A percentile compares a stretch with the other conserved stretches of the same genome.
Evolutionary conservation across 1,140 invertebrate species (phyloP).

Genomic region (Ctenoplectra terminalis): DNA sequence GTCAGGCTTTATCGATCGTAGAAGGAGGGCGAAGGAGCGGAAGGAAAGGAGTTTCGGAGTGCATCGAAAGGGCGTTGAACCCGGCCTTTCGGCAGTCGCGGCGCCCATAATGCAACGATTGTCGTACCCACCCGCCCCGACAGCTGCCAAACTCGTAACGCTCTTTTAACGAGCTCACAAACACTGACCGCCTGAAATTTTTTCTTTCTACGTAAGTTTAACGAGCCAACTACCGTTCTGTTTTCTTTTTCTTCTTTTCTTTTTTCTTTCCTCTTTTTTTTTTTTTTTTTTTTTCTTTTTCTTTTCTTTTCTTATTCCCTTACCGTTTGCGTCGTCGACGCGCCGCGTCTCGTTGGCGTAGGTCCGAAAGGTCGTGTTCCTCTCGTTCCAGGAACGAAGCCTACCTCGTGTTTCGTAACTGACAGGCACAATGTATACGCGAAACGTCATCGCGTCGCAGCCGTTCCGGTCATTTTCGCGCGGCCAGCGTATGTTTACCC

Average conservation of each 20-base stretch:
- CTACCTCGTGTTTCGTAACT: conserved; percentile 23
- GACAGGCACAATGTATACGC: conserved; percentile 13
- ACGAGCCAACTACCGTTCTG: background rate
- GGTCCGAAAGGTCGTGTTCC: conserved; percentile 47
- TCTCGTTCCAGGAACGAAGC: background rate
- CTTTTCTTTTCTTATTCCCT: background rate
- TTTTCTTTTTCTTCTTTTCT: background rate
- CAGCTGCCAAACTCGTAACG: conserved; percentile 47
- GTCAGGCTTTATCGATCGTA: conserved; percentile 83
- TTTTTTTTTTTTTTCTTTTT: background rate
- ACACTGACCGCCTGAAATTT: conserved; percentile 54
- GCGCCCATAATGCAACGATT: conserved; percentile 69
- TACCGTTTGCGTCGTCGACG: background rate
- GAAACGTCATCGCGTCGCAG: conserved; percentile 22
- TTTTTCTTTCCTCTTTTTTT: too few relatives aligned
- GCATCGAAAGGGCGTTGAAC: conserved; percentile 82
- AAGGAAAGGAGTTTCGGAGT: conserved; percentile 82
- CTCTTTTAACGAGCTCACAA: conserved; percentile 49
- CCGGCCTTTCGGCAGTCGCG: conserved; percentile 72
- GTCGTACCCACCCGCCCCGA: conserved; percentile 31
- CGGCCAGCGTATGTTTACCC: conserved; percentile 1
- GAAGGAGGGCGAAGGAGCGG: conserved; percentile 72
- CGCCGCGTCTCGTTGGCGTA: conserved; percentile 33
- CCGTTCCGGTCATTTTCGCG: conserved; percentile 28
- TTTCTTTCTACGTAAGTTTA: conserved; percentile 38